A percentile compares a stretch with the other conserved stretches of the same genome.
Conservation (phyloP, 2,113 vertebrate genomes). For the Paratilapia polleni region DNA sequence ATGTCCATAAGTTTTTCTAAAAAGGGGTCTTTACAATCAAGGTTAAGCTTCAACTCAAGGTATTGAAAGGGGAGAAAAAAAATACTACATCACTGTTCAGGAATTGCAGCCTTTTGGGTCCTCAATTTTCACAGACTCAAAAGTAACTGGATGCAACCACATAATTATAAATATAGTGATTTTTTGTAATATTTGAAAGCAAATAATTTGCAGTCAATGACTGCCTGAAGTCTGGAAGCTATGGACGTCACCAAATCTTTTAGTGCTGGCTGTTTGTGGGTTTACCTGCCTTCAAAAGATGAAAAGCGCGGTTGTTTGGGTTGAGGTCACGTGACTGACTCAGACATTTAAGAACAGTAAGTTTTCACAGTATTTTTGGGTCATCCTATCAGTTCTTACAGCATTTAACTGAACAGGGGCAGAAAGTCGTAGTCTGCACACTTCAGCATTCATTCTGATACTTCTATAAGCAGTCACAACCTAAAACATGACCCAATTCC, state of each 20-base stretch:
- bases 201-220: neutral
- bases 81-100: no score
- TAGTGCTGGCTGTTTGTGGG: neutral
- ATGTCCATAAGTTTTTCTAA: neutral
- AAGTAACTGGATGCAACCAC: no score
- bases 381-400: neutral
- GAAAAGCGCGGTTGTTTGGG: neutral
- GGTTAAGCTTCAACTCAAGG: no score
- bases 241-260: neutral
- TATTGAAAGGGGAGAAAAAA: no score
- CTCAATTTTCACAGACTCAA: no score
- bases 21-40: no score
- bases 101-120: no score
- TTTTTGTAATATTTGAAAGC: neutral
- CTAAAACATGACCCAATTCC: neutral
- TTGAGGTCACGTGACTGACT: neutral
- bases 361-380: neutral
- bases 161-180: no score
- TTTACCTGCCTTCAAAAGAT: neutral
- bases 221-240: neutral
- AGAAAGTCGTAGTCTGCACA: neutral
- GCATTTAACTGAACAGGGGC: neutral
- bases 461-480: neutral
- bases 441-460: neutral
- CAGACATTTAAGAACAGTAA: neutral